Evolutionary conservation across 2,113 vertebrate species (phyloP), one percentile per base, ranked within the genome.

Genomic region (Myodes glareolus): DNA sequence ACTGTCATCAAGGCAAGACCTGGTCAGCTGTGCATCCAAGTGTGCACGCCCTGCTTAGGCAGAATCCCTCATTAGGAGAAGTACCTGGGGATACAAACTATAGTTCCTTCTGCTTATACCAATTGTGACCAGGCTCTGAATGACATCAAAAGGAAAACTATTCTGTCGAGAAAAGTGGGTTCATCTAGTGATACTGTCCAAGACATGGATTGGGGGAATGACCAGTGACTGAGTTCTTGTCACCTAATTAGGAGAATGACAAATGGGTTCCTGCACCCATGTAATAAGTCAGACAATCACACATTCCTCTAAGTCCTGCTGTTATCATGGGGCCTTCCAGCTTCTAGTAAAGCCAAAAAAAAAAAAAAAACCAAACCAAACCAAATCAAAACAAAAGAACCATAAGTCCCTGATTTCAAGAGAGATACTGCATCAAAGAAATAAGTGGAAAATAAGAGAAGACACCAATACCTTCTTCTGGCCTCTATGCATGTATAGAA

Each of bases 11-110:
- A 47, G 70, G 72, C 10, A 45, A 81, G 70, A 77, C 84, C 6
- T 52, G 81, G 94, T 36, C 92, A 90, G 9, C 6, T 25, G n/a
- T 2, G n/a, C 42, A 67, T 33, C 52, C 52, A 68, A 88, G 73
- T 68, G 6, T 21, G 5, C 13, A 67, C n/a, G 73, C 84, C 17
- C 14, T 36, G 82, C 39, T 93, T 94, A 61, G 67, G 92, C 52
- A 84, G 81, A 67, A 80, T 67, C 84, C 45, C n/a, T 92, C 42
- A 58, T 91, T 77, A 65, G 27, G 21, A 68, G 50, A 47, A 94
- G 52, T n/a, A 31, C 6, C 42, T 87, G 19, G 1, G 58, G 61
- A 94, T 87, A 84, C 0, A 88, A 95, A 47, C 12, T 17, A 33
- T 1, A 23, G 6, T 17, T 16, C 1, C 92, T 88, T 77, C 14